A percentile compares a stretch with the other conserved stretches of the same genome.
Evolutionary conservation across 2,888 invertebrate species (phyloP).

Genomic region (Sussaba pulchella): DNA sequence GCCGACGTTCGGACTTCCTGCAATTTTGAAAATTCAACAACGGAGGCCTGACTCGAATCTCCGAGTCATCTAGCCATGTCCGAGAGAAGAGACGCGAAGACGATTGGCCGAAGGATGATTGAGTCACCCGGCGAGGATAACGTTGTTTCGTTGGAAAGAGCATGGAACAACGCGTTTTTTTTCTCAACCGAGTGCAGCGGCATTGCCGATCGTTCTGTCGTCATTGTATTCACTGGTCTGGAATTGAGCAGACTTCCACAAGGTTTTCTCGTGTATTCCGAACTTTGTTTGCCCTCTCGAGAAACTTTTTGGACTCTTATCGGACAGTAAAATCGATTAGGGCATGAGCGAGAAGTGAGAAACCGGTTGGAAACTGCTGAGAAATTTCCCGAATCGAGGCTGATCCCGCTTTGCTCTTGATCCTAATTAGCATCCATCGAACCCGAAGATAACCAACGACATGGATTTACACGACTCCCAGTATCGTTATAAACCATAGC

Average conservation of each 20-base stretch:
- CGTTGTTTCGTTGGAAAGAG: conserved; percentile 39
- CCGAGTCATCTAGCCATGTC: conserved; percentile 54
- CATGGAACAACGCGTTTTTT: conserved; percentile 41
- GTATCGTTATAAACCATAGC: not conserved
- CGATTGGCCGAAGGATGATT: not conserved
- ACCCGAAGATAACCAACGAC: not conserved
- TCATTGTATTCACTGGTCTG: conserved; percentile 16
- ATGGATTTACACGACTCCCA: not conserved
- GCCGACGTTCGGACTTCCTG: conserved; percentile 69
- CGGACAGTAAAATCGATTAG: conserved; percentile 63
- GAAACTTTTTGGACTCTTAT: not conserved
- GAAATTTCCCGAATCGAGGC: not conserved
- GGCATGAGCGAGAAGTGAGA: not conserved
- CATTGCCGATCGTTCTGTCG: not conserved
- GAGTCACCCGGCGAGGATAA: conserved; percentile 36
- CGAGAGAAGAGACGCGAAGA: conserved; percentile 18
- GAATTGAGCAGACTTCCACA: conserved; percentile 15
- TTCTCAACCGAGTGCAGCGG: not conserved
- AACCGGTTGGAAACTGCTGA: conserved; percentile 40
- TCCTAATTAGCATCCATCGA: conserved; percentile 2
- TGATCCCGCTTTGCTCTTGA: not conserved
- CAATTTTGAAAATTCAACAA: conserved; percentile 69
- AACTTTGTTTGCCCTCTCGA: not conserved
- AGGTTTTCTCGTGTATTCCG: not conserved
- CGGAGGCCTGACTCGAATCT: conserved; percentile 34